Percentiles rank a stretch among this genome's conserved stretches.
Conservation (phyloP, 2,113 vertebrate genomes). For the Bubalus kerabau region DNA sequence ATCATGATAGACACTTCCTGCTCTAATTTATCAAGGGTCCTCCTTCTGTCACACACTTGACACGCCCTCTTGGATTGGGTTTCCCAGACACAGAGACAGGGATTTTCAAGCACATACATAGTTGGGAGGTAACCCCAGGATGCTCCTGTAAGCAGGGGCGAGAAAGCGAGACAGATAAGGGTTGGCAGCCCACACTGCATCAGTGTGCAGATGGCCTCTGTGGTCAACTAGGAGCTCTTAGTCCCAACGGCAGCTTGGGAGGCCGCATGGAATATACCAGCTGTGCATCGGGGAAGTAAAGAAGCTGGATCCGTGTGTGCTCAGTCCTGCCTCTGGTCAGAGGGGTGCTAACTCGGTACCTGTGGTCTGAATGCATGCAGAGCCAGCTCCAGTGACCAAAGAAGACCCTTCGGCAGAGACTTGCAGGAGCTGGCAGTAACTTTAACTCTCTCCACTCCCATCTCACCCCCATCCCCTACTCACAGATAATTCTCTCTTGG, state of each 20-base stretch:
- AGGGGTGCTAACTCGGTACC: background rate
- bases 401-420: background rate
- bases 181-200: background rate
- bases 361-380: background rate
- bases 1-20: background rate
- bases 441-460: background rate
- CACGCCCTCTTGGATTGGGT: background rate
- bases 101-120: background rate
- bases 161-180: background rate
- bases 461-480: background rate
- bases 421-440: too few relatives aligned
- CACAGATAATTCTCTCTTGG: background rate
- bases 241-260: background rate
- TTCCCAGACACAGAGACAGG: background rate
- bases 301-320: background rate
- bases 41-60: background rate
- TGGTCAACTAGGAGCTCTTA: accelerated
- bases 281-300: accelerated
- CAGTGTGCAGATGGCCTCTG: background rate
- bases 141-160: accelerated
- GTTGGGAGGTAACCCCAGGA: background rate
- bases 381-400: background rate
- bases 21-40: background rate
- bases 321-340: background rate
- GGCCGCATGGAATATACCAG: background rate